Evolutionary conservation across 2,888 invertebrate species (phyloP), one percentile per base, ranked within the genome.

Genomic region (Dascillus cervinus): DNA sequence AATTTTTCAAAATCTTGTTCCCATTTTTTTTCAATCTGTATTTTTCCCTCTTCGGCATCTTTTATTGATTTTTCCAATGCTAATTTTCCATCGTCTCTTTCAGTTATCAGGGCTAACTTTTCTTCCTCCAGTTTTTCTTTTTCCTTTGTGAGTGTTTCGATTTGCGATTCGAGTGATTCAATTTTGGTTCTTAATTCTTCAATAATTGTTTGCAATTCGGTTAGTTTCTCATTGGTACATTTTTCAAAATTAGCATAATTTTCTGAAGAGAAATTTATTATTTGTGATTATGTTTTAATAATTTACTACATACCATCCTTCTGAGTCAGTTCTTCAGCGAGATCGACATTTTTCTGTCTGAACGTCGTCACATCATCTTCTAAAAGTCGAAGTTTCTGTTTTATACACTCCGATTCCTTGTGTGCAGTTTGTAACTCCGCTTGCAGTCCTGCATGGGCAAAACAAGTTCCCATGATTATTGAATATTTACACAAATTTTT

Each of bases 1-100:
- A 80, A 68, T 6, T 75, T 71, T 46, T 82, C 79, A 64, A 82
- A 78, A n/a, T 81, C 80, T 1, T 69, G 57, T 4, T 78, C 73
- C 74, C 77, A 81, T 61, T 72, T 72, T 21, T 65, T 63, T 49
- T 76, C 72, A 29, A 73, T 63, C 43, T 68, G 67, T 36, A 67
- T 66, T 35, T 74, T 73, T 51, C 78, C 75, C 22, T 71, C 72
- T 36, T 74, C 67, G 0, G 79, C 75, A 39, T 74, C 71, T 45
- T 76, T 69, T 46, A 82, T 46, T 0, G 77, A 72, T 67, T 75
- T 69, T 35, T 70, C 67, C 5, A 77, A 56, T 27, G 67, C 64
- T 41, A 66, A 63, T 39, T 73, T 65, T 49, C 76, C 75, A 43
- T 66, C 66, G 20, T 66, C 64, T 28, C 64, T 56, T 39, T 64